Percentiles rank a stretch among this genome's conserved stretches.
Conservation (phyloP, 2,797 vertebrate genomes). For the Melanitta fusca region DNA sequence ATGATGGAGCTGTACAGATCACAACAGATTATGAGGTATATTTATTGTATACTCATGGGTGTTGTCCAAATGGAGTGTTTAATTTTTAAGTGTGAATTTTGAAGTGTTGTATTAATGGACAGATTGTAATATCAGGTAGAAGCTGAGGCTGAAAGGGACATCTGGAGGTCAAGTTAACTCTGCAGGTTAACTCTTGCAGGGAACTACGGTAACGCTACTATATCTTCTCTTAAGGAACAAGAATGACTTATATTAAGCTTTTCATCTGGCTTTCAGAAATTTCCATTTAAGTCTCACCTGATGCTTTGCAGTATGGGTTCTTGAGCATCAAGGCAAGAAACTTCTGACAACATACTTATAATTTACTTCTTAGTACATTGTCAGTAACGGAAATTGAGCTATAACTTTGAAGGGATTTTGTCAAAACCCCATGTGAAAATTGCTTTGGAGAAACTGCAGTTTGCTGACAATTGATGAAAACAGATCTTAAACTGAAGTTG, state of each 20-base stretch:
- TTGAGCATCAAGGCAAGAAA: not conserved
- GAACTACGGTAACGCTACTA: not conserved
- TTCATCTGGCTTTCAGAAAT: not conserved
- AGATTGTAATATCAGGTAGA: not conserved
- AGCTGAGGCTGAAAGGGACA: not conserved
- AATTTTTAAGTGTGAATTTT: not conserved
- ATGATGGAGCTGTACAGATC: slow-evolving; percentile 95
- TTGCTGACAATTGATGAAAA: not conserved
- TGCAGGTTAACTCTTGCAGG: not conserved
- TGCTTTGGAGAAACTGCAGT: not conserved
- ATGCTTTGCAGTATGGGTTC: not conserved
- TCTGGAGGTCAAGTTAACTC: not conserved
- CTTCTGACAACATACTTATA: not conserved
- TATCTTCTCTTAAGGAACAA: not conserved
- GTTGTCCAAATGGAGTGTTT: not conserved
- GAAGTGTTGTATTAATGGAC: not conserved
- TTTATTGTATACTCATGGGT: not conserved
- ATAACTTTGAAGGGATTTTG: not conserved
- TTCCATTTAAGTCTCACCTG: not conserved
- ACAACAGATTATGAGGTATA: slow-evolving; percentile 97
- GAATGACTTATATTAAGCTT: not conserved
- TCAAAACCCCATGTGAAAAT: not conserved
- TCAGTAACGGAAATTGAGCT: not conserved
- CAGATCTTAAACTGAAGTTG: not conserved
- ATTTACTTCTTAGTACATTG: not conserved